Evolutionary conservation across 2,888 invertebrate species (phyloP).

Genomic region (Eubasilissa splendida): DNA sequence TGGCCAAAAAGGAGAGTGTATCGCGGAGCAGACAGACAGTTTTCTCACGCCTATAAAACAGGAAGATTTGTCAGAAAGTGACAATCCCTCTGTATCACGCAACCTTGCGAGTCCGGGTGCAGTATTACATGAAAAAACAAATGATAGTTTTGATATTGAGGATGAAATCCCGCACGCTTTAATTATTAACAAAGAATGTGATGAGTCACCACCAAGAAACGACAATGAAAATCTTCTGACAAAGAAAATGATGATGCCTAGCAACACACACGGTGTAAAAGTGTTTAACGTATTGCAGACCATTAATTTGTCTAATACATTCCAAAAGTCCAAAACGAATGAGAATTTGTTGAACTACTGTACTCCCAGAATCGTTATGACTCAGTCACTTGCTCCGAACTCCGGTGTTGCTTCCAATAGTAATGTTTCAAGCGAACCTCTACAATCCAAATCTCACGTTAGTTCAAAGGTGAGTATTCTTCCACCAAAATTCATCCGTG

Average conservation of each 20-base stretch:
- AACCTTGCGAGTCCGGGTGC: neutral
- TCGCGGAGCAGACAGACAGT: too few relatives aligned
- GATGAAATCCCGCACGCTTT: slow-evolving; percentile 25
- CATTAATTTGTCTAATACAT: slow-evolving; percentile 10
- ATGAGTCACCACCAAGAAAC: neutral
- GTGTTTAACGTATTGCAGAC: slow-evolving; percentile 26
- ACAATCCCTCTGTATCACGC: too few relatives aligned
- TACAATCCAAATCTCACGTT: neutral
- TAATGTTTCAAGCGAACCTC: neutral
- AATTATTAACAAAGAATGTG: slow-evolving; percentile 1
- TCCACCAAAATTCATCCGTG: neutral
- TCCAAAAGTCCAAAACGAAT: neutral
- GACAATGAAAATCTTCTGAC: neutral
- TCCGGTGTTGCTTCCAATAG: too few relatives aligned
- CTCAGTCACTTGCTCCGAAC: slow-evolving; percentile 9
- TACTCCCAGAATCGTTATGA: slow-evolving; percentile 13
- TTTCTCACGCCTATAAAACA: neutral
- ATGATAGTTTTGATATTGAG: slow-evolving; percentile 11
- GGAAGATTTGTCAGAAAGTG: neutral
- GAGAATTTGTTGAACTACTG: neutral
- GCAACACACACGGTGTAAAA: neutral
- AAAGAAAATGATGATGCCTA: neutral
- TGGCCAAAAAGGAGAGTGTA: neutral
- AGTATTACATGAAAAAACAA: neutral
- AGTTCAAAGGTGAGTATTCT: neutral